Evolutionary conservation across 1,140 invertebrate genomes (phyloP).

Genomic region (Ctenoplectra terminalis): DNA sequence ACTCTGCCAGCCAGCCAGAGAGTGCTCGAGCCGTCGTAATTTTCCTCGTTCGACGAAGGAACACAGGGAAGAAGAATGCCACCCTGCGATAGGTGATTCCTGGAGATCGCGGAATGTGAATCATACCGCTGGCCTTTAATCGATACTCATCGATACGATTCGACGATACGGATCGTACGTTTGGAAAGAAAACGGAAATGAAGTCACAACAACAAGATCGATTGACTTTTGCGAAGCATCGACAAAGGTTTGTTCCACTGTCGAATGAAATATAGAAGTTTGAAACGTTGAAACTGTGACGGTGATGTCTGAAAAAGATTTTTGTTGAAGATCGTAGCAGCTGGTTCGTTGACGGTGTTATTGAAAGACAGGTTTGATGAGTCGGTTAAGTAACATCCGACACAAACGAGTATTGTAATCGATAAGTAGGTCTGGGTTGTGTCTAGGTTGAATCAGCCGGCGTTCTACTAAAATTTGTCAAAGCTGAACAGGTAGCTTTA

Average conservation of each 20-base stretch:
- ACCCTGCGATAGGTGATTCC: constrained; percentile 8
- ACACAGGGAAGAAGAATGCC: constrained; percentile 32
- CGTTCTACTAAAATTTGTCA: constrained; percentile 36
- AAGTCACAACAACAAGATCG: background rate
- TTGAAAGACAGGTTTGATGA: background rate
- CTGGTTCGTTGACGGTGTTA: background rate
- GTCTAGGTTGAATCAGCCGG: constrained; percentile 25
- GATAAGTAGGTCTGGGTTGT: constrained; percentile 54
- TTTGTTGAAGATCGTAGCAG: background rate
- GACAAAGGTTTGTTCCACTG: background rate
- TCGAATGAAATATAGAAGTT: background rate
- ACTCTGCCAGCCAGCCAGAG: constrained; percentile 73
- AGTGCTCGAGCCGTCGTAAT: constrained; percentile 70
- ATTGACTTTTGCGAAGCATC: background rate
- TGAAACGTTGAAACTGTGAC: background rate
- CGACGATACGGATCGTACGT: background rate
- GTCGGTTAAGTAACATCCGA: background rate
- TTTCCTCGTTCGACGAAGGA: constrained; percentile 57
- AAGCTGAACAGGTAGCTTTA: constrained; percentile 2
- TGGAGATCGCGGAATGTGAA: constrained; percentile 12
- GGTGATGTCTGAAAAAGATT: background rate
- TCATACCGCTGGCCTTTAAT: background rate
- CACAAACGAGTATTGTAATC: constrained; percentile 25
- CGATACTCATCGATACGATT: background rate
- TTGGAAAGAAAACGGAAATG: background rate